These are phyloP conservation scores for Graptemys geographica DNA, from an alignment of 2,797 vertebrate species.

Conservation along the genomic window DNA sequence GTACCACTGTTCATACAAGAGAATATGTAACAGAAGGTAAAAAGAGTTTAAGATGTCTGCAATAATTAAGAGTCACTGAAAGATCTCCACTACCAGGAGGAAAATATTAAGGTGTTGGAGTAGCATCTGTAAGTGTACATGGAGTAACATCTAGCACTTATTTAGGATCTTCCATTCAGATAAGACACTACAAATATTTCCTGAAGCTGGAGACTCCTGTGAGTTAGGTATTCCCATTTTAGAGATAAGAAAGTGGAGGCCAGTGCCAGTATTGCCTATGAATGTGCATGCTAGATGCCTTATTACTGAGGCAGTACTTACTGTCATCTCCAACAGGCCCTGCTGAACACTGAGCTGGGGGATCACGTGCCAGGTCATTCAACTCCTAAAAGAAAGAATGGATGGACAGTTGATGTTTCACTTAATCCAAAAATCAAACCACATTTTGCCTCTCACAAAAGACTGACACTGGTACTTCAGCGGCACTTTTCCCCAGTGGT, in stretches of 20 bases:
- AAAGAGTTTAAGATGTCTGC: neutral
- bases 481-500: neutral
- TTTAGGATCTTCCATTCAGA: neutral
- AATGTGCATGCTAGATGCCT: neutral
- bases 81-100: neutral
- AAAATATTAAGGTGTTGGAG: neutral
- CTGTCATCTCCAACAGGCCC: conserved; percentile 98
- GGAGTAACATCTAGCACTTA: fast-evolving
- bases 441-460: neutral
- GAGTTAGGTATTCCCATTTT: neutral
- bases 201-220: neutral
- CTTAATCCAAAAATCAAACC: neutral
- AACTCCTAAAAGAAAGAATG: conserved; percentile 87
- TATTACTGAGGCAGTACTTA: conserved; percentile 82
- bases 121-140: neutral
- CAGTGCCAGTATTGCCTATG: neutral
- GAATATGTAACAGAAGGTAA: neutral
- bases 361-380: conserved; percentile 96
- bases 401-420: conserved; percentile 16
- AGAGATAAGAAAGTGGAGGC: neutral
- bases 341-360: conserved; percentile 98
- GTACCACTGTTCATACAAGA: neutral
- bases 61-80: fast-evolving
- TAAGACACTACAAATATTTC: neutral
- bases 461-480: neutral